Evolutionary conservation across 2,797 vertebrate species (phyloP), one percentile per base, ranked within the genome.

Genomic region (Bradypodion ventrale): DNA sequence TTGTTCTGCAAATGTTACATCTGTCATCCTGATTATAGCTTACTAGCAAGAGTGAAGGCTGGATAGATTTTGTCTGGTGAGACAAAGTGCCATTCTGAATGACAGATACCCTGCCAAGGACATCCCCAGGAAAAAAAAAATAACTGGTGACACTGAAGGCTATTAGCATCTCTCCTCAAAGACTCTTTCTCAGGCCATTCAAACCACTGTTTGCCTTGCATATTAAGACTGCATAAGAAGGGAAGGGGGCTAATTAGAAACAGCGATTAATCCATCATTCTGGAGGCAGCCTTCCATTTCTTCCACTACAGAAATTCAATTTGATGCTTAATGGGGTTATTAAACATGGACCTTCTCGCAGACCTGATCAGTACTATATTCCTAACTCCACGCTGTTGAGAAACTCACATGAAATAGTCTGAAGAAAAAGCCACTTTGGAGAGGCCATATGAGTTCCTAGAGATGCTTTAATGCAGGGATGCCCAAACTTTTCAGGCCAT

Each of bases 321-420:
- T 89, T 85, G 85, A 76, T 85, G 73, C 89, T 84, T 88, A 90
- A 86, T 69, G 75, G 49, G 56, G 32, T 91, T 91, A 88, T 86
- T 91, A 91, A 87, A 62, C 27, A 81, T 68, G 80, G 85, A 73
- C 62, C 84, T 79, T 69, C 40, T 82, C 89, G 82, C 63, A 82
- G 70, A 76, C 7, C 7, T 0, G 70, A 91, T 87, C 78, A 88
- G 69, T 92, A 89, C 19, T 85, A 40, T 5, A 77, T 73, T 92
- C 90, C 78, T 81, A 85, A 80, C 80, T 89, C 32, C 69, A 59
- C 46, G 46, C 77, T 63, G 66, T 84, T 68, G 86, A 63, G 81
- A 75, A 79, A 0, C 32, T 74, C 0, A 3, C 1, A 6, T 0
- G 9, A 68, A 65, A 77, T 5, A 78, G 77, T 75, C n/a, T 72